Base-by-base conservation (phyloP, 2,797 vertebrate species). In the Peromyscus attwateri region DNA sequence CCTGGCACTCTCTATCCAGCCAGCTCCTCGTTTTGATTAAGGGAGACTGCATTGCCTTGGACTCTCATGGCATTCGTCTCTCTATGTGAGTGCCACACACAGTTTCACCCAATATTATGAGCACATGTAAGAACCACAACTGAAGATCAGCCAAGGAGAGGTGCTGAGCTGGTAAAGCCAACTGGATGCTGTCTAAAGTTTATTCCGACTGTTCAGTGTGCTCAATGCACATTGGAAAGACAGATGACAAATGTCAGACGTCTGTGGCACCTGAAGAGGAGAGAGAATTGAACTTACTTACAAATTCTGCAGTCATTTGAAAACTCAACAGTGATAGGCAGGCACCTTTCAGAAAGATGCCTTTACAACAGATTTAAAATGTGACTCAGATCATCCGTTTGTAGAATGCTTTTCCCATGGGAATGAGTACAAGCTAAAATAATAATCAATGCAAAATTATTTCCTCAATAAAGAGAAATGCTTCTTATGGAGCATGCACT, bases 371-470 rank as follows among this genome's bases (percentile, higher is more conserved):
- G 31, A 77, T 71, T 82, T 60, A 40, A 60, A 88, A 95, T 43
- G 19, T 40, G 73, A 68, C 46, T 92, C 62, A n/a, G 46, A 40
- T 84, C 52, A 57, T 73, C 55, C 64, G 37, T 87, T 70, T 87
- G 27, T 52, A 37, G 80, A 75, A 43, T 55, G 29, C 23, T 89
- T 95, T 68, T 64, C 40, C 17, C 55, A 29, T 4, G 89, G 55
- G 31, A 76, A 57, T 46, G 13, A 60, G n/a, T 57, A 29, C 25
- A 31, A 64, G 66, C 29, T 97, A 81, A 77, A 93, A 77, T 80
- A 76, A 91, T 81, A 66, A 81, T 88, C 66, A 40, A 40, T 64
- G 92, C 89, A 76, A 40, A 85, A 73, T 21, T 29, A 31, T n/a
- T 62, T 29, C 17, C 55, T 94, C 43, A 91, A 14, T 34, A 55